A percentile compares a stretch with the other conserved stretches of the same genome.
phyloP scores from a whole-genome alignment of 2,113 vertebrate genomes.

The Lycocorax pyrrhopterus region DNA sequence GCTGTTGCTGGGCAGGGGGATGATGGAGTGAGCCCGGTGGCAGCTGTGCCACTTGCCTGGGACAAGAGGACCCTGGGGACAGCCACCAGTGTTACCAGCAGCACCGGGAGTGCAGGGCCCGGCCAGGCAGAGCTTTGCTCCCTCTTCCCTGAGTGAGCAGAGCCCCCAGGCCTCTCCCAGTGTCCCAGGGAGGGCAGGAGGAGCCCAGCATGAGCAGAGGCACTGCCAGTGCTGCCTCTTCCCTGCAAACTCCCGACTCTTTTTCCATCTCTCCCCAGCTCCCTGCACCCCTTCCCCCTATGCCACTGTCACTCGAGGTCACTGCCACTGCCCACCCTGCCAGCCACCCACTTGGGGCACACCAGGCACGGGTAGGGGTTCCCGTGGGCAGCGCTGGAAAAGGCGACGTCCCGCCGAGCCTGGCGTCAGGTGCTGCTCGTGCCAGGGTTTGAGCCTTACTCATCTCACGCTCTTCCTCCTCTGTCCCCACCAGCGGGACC shows the following conservation, averaged over 20 bases:
- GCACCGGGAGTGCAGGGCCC: accelerated
- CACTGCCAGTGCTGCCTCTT: accelerated
- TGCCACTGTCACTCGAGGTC: not conserved
- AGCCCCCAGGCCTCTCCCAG: not conserved
- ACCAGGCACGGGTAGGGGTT: not conserved
- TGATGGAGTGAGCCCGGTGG: no score
- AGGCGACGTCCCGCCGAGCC: accelerated
- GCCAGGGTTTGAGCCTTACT: not conserved
- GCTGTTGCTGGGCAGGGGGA: not conserved
- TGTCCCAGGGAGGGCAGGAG: not conserved
- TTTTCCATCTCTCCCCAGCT: not conserved
- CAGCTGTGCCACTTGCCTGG: no score
- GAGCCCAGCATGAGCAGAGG: not conserved
- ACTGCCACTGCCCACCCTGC: not conserved
- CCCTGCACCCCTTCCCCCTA: accelerated
- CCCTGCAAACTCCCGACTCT: not conserved
- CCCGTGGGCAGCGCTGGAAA: not conserved
- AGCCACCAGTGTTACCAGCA: no score
- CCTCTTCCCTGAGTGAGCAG: not conserved
- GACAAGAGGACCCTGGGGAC: no score
- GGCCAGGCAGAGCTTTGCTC: not conserved
- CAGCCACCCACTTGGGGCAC: not conserved
- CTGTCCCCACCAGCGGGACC: accelerated
- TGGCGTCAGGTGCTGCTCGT: accelerated
- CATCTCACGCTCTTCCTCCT: not conserved